These are phyloP conservation scores for Poicephalus meyeri DNA, from an alignment of 2,113 vertebrate species.

Conservation along the genomic window DNA sequence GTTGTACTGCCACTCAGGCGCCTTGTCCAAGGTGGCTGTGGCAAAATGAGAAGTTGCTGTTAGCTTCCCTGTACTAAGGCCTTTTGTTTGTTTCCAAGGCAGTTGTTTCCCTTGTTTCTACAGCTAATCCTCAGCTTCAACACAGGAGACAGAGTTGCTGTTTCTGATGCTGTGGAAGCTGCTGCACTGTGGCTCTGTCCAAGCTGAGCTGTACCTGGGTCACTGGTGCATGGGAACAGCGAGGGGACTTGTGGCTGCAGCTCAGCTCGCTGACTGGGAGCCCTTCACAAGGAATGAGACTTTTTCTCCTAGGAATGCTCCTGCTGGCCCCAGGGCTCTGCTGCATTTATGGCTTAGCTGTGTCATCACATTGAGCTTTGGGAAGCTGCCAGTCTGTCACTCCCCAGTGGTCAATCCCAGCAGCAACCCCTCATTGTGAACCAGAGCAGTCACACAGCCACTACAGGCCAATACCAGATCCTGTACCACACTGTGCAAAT, in stretches of 20 bases:
- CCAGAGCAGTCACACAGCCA: background rate
- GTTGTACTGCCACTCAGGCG: background rate
- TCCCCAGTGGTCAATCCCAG: background rate
- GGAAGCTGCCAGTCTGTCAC: background rate
- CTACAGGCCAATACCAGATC: background rate
- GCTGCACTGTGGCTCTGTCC: rapidly evolving
- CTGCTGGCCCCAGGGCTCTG: background rate
- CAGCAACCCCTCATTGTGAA: background rate
- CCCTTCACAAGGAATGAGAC: background rate
- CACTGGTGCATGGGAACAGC: rapidly evolving
- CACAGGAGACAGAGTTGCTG: rapidly evolving
- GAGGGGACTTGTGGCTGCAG: background rate
- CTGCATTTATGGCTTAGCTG: rapidly evolving
- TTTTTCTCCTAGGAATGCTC: background rate
- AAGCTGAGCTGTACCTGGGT: background rate
- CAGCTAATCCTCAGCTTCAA: background rate
- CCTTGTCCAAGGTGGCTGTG: background rate
- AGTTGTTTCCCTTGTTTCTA: background rate
- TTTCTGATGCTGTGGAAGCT: rapidly evolving
- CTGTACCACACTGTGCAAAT: rapidly evolving
- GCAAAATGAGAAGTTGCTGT: background rate
- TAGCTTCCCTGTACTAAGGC: too few relatives aligned
- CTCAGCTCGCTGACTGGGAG: background rate
- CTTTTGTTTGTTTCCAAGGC: background rate
- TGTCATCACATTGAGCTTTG: background rate